Conservation (phyloP, 1,140 invertebrate genomes). For the Drosophila parvula region DNA sequence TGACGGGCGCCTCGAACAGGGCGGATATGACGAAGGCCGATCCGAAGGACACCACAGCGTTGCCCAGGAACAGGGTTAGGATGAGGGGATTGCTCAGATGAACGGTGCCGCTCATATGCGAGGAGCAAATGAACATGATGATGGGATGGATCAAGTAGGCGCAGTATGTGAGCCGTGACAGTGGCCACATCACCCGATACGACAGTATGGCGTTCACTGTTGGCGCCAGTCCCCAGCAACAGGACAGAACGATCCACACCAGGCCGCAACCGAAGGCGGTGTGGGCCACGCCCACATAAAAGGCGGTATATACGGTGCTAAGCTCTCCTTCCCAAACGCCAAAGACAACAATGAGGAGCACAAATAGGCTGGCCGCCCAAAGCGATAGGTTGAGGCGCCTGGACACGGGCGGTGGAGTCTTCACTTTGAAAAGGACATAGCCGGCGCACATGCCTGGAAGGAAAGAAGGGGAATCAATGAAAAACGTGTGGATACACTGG, state of each 20-base stretch:
- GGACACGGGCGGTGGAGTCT: slow-evolving; percentile 88
- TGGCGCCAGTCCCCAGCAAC: slow-evolving; percentile 90
- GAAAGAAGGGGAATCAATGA: not conserved
- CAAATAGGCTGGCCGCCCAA: slow-evolving; percentile 86
- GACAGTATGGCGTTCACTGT: slow-evolving; percentile 90
- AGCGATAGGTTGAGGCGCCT: slow-evolving; percentile 86
- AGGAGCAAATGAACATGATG: slow-evolving; percentile 91
- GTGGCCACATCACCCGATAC: slow-evolving; percentile 90
- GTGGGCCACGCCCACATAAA: slow-evolving; percentile 87
- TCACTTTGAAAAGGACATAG: slow-evolving; percentile 89
- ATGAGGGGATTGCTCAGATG: slow-evolving; percentile 90
- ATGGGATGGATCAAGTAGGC: slow-evolving; percentile 95
- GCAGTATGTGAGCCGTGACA: slow-evolving; percentile 95
- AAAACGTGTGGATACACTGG: not conserved
- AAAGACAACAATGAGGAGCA: slow-evolving; percentile 89
- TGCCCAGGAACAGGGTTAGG: slow-evolving; percentile 91
- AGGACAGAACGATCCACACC: slow-evolving; percentile 92
- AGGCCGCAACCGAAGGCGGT: slow-evolving; percentile 90
- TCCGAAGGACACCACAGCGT: slow-evolving; percentile 90
- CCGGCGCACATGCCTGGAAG: slow-evolving; percentile 88
- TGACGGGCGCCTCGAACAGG: slow-evolving; percentile 91
- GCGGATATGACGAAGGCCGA: slow-evolving; percentile 91
- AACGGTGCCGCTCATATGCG: slow-evolving; percentile 90
- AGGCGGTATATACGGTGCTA: slow-evolving; percentile 87
- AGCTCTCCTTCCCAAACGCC: slow-evolving; percentile 90